Conservation (phyloP, 2,888 invertebrate genomes). For the Halocaridina rubra region DNA sequence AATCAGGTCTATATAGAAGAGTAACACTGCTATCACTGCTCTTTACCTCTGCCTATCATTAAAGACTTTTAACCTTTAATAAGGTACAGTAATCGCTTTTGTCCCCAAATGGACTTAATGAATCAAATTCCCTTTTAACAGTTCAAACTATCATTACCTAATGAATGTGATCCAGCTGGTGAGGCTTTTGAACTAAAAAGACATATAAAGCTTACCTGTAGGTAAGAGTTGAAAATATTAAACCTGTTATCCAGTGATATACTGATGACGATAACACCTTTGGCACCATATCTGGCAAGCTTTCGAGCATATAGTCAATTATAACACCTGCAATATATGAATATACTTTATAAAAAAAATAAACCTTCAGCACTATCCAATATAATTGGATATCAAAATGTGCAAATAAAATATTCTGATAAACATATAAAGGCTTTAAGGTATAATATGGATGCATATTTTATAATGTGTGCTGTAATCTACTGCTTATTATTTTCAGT, state of each 20-base stretch:
- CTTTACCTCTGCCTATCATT: too few species aligned
- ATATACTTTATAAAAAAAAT: background rate
- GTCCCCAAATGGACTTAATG: too few species aligned
- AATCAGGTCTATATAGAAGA: too few species aligned
- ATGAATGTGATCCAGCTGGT: background rate
- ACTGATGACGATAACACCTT: constrained; percentile 20
- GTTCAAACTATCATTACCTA: background rate
- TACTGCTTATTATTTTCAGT: background rate
- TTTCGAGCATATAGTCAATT: constrained; percentile 67
- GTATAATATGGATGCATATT: background rate
- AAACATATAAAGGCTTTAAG: background rate
- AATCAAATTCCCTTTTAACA: background rate
- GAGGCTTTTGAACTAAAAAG: background rate
- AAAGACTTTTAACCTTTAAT: too few species aligned
- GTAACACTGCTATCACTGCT: too few species aligned
- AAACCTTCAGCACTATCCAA: background rate
- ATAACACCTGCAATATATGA: constrained; percentile 66
- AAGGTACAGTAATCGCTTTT: too few species aligned
- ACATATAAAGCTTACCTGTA: constrained; percentile 66
- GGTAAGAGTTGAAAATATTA: constrained; percentile 60
- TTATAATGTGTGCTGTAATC: background rate
- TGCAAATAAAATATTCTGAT: background rate
- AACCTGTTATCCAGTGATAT: constrained; percentile 26
- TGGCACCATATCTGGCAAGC: constrained; percentile 64
- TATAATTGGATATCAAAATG: background rate